Base-by-base conservation (phyloP, 2,113 vertebrate species). In the Archilochus colubris region DNA sequence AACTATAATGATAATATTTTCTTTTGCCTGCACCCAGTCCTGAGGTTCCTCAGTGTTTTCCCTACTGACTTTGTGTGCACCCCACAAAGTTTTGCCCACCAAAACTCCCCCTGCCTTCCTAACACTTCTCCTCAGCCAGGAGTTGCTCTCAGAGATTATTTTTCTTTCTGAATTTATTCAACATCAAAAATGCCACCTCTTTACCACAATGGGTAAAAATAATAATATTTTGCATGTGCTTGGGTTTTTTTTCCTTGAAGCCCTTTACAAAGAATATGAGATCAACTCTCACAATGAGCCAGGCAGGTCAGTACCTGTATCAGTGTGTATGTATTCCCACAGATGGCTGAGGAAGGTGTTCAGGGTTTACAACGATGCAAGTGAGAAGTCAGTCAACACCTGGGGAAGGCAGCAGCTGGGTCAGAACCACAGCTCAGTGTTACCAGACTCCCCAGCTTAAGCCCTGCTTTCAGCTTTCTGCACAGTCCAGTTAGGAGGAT, bases 401-500 rank as follows among this genome's bases (percentile, higher is more conserved):
- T 57, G 13, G 43, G 14, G 21, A 79, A 33, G 43, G 50, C 82
- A 84, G 18, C 4, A 6, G 27, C 2, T 66, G 30, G 19, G 67
- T 55, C 44, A 72, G 25, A 33, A 64, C 17, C 62, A 72, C 64
- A 87, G 25, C 6, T 67, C 40, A 53, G 24, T 18, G 5, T 69
- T 48, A 33, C 15, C 59, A 38, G 33, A 59, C 10, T 15, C 21
- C 10, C 27, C 81, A 66, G 9, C 15, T 59, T 18, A 24, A 75
- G 55, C 24, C 27, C 23, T n/a, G 30, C 46, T 13, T 51, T 59
- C 6, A 7, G 8, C 44, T 76, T 53, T 59, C 24, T 33, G 20
- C 38, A 36, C 59, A 54, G 17, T 31, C 24, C 0, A 0, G 27
- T 43, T 67, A 31, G 0, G 0, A 33, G 31, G 50, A 7, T 46